Conservation (phyloP, 2,113 vertebrate species). For the Aythya baeri region DNA sequence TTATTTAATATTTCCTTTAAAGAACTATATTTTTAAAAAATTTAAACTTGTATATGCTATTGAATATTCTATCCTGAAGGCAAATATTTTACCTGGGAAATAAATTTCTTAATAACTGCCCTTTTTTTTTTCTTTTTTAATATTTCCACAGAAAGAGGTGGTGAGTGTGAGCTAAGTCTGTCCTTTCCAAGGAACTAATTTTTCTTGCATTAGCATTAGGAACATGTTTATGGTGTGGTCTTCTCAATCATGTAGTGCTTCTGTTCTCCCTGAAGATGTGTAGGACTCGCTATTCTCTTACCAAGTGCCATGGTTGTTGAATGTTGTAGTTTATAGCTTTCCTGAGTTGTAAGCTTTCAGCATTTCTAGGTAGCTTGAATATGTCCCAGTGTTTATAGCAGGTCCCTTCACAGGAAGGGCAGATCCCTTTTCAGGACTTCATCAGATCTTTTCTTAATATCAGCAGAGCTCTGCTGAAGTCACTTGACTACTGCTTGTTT, state of each 20-base stretch:
- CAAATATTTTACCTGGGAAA: background rate
- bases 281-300: background rate
- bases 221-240: slow-evolving; percentile 37
- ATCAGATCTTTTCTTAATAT: slow-evolving; percentile 1
- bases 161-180: slow-evolving; percentile 73
- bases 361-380: slow-evolving; percentile 29
- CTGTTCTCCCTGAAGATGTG: background rate
- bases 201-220: slow-evolving; percentile 36
- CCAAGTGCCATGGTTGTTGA: background rate
- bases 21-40: background rate
- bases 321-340: background rate
- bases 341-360: slow-evolving; percentile 21
- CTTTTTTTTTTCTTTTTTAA: slow-evolving; percentile 51
- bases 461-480: slow-evolving; percentile 25
- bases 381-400: background rate
- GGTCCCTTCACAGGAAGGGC: background rate
- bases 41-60: background rate
- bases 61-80: background rate
- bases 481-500: background rate
- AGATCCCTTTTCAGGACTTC: background rate
- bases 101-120: slow-evolving; percentile 38
- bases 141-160: slow-evolving; percentile 71
- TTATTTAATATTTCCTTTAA: background rate
- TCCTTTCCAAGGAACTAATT: background rate
- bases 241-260: slow-evolving; percentile 16